Percentiles rank a stretch among this genome's conserved stretches.
These are phyloP conservation scores for Elephantulus edwardii DNA, from an alignment of 2,113 vertebrate genomes.

Conservation along the genomic window DNA sequence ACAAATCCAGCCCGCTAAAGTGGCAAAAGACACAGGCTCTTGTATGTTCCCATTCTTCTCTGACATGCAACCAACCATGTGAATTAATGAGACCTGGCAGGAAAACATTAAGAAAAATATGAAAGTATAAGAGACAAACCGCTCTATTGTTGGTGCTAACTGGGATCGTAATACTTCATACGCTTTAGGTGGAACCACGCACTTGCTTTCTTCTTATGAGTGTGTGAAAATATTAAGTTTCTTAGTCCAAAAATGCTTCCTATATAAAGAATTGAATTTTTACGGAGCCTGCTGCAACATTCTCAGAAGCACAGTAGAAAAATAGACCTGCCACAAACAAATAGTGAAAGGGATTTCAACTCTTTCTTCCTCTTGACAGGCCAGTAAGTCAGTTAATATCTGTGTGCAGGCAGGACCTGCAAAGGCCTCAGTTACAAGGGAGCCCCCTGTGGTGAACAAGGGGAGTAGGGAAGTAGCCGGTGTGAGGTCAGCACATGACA, in stretches of 20 bases:
- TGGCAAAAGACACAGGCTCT: not conserved
- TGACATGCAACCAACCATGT: not conserved
- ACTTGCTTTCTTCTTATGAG: slow-evolving; percentile 37
- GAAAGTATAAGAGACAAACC: not conserved
- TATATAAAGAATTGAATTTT: slow-evolving; percentile 25
- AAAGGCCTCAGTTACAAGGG: not conserved
- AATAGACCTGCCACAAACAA: not conserved
- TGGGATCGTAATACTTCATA: not conserved
- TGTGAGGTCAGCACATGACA: not conserved
- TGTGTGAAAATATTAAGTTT: slow-evolving; percentile 36
- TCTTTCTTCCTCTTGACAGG: not conserved
- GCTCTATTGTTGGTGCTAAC: slow-evolving; percentile 2
- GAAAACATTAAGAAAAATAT: not conserved
- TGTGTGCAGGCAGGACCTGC: not conserved
- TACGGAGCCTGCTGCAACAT: not conserved
- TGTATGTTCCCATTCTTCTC: not conserved
- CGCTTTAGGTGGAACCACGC: not conserved
- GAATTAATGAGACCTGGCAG: not conserved
- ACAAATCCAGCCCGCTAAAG: not conserved
- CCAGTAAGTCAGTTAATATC: not conserved
- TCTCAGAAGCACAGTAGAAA: slow-evolving; percentile 2
- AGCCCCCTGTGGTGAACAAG: not conserved
- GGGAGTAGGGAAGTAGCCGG: not conserved
- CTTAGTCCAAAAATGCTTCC: slow-evolving; percentile 32
- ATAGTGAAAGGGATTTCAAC: not conserved